These are phyloP conservation scores for Trypoxylus dichotomus DNA, from an alignment of 1,140 invertebrate genomes.

Conservation along the genomic window DNA sequence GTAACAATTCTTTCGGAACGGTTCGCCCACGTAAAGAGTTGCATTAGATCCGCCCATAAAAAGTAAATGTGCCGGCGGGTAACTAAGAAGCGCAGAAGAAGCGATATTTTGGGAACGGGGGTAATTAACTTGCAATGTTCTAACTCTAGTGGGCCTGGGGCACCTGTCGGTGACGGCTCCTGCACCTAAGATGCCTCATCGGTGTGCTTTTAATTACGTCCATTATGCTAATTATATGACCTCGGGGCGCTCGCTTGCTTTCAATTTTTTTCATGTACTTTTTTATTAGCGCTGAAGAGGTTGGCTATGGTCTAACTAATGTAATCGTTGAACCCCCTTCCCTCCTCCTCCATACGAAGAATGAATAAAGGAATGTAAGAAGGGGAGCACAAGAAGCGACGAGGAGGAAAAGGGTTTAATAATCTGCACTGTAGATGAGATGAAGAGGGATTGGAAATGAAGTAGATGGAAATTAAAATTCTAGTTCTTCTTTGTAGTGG, in stretches of 20 bases:
- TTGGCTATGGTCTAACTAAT: conserved; percentile 9
- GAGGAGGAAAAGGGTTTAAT: conserved; percentile 1
- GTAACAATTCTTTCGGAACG: not conserved
- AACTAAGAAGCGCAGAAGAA: conserved; percentile 16
- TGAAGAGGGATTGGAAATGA: not conserved
- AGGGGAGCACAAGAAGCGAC: not conserved
- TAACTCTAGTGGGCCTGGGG: conserved; percentile 31
- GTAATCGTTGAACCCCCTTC: not conserved
- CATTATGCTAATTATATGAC: conserved; percentile 49
- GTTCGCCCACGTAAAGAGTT: conserved; percentile 27
- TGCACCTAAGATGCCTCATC: conserved; percentile 45
- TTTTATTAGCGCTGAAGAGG: conserved; percentile 20
- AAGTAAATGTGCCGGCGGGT: conserved; percentile 30
- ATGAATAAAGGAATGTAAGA: not conserved
- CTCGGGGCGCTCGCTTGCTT: conserved; percentile 39
- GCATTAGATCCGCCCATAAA: conserved; percentile 31
- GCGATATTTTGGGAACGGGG: conserved; percentile 27
- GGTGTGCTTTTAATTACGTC: conserved; percentile 46
- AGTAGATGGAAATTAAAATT: not conserved
- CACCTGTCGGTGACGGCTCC: conserved; percentile 46
- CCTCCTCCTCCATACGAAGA: too few relatives aligned
- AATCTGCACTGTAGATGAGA: not conserved
- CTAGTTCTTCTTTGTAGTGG: not conserved
- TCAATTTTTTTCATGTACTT: conserved; percentile 41
- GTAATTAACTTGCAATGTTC: conserved; percentile 40